Percentiles rank a stretch among this genome's conserved stretches.
phyloP scores from a whole-genome alignment of 2,797 vertebrate genomes.

The Melanitta fusca region DNA sequence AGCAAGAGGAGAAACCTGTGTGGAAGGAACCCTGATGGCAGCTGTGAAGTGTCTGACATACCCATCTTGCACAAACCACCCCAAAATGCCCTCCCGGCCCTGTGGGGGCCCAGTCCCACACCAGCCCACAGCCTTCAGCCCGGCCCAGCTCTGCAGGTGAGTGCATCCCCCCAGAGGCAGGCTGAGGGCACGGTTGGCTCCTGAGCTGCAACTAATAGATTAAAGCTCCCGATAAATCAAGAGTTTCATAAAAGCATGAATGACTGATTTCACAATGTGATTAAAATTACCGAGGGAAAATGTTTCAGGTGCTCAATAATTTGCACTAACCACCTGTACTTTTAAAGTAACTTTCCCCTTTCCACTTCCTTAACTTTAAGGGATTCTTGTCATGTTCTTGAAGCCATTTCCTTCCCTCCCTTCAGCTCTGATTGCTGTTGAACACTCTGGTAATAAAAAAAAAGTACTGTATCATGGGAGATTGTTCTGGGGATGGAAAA shows the following conservation, averaged over 20 bases:
- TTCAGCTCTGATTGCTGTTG: constrained; percentile 21
- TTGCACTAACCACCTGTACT: constrained; percentile 49
- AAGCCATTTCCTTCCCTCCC: background rate
- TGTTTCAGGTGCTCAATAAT: constrained; percentile 44
- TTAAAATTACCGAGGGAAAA: constrained; percentile 66
- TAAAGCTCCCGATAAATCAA: constrained; percentile 56
- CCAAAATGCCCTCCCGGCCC: background rate
- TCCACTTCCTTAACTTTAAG: background rate
- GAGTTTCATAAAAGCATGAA: constrained; percentile 29
- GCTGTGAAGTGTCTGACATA: background rate
- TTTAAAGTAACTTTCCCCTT: constrained; percentile 42
- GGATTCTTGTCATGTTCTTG: constrained; percentile 41
- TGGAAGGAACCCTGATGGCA: background rate
- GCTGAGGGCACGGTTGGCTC: constrained; percentile 9
- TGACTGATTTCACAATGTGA: constrained; percentile 50
- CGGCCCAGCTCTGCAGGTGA: fast-evolving
- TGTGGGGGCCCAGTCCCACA: background rate
- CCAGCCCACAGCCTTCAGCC: background rate
- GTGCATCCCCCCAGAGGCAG: background rate
- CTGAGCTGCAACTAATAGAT: background rate
- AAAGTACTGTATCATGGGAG: background rate
- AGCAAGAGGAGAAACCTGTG: background rate
- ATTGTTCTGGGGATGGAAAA: constrained; percentile 21
- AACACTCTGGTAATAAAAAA: constrained; percentile 11
- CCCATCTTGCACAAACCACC: background rate